These are phyloP conservation scores for Manacus vitellinus DNA, from an alignment of 2,113 vertebrate genomes.

Conservation along the genomic window DNA sequence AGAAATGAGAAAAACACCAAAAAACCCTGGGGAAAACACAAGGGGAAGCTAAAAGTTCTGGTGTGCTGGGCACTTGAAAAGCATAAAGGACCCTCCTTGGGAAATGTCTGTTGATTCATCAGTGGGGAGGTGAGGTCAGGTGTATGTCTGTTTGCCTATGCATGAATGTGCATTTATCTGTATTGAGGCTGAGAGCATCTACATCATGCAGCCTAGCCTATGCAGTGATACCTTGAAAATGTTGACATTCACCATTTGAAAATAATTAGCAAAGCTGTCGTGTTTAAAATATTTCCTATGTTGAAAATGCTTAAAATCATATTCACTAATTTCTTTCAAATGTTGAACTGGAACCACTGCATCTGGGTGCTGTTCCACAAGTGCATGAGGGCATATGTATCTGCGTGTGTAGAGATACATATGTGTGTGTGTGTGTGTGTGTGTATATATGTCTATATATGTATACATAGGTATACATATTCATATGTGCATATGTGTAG, in stretches of 20 bases:
- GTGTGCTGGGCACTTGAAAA: not conserved
- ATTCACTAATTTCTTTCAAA: conserved; percentile 60
- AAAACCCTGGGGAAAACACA: not conserved
- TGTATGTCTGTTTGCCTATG: not conserved
- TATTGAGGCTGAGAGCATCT: not conserved
- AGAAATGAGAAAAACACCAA: not conserved
- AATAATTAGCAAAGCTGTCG: conserved; percentile 37
- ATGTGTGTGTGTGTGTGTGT: no score
- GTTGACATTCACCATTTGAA: conserved; percentile 51
- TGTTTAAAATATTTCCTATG: conserved; percentile 31
- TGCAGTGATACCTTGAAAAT: not conserved
- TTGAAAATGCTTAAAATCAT: conserved; percentile 46
- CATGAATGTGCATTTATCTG: not conserved
- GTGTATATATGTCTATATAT: no score
- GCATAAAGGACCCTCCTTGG: not conserved
- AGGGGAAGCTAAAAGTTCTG: not conserved
- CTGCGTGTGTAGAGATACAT: not conserved
- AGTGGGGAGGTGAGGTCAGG: not conserved
- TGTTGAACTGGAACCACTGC: not conserved
- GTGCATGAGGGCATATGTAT: not conserved
- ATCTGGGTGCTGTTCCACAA: not conserved
- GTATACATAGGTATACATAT: no score
- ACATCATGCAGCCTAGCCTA: not conserved
- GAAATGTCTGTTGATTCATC: not conserved
- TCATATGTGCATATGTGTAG: not conserved